A percentile compares a stretch with the other conserved stretches of the same genome.
Conservation (phyloP, 2,888 invertebrate genomes). For the Cremastinae sp. region DNA sequence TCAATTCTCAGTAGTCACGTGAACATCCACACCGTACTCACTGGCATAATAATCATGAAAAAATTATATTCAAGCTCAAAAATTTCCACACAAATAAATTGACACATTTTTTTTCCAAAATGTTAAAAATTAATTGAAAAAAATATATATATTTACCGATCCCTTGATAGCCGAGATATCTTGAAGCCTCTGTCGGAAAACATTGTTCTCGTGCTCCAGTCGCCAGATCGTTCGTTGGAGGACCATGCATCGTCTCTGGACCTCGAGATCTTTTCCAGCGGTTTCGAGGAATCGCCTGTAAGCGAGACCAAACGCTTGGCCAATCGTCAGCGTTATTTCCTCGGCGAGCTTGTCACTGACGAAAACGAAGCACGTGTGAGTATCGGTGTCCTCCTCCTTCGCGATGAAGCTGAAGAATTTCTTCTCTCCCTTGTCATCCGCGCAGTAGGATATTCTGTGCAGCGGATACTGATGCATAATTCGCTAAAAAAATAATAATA, state of each 20-base stretch:
- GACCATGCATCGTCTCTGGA: slow-evolving; percentile 88
- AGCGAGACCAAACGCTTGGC: slow-evolving; percentile 98
- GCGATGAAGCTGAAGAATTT: slow-evolving; percentile 98
- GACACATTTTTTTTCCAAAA: not conserved
- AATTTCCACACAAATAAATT: no score
- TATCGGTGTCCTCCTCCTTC: slow-evolving; percentile 87
- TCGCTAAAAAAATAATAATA: no score
- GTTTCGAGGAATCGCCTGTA: slow-evolving; percentile 97
- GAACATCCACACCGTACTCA: no score
- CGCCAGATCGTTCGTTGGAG: slow-evolving; percentile 93
- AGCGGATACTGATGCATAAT: slow-evolving; percentile 97
- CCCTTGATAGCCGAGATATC: slow-evolving; percentile 83
- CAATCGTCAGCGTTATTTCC: slow-evolving; percentile 98
- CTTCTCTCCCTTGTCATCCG: slow-evolving; percentile 98
- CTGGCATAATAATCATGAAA: no score
- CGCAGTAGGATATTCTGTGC: slow-evolving; percentile 98
- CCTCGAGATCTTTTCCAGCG: slow-evolving; percentile 93
- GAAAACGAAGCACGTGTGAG: slow-evolving; percentile 98
- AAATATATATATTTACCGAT: slow-evolving; percentile 78
- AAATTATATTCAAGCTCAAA: no score
- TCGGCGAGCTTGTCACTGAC: slow-evolving; percentile 98
- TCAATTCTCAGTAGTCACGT: not conserved
- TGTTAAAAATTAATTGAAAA: no score
- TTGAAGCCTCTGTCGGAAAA: slow-evolving; percentile 90
- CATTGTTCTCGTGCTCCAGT: slow-evolving; percentile 91